Percentiles rank a stretch among this genome's conserved stretches.
These are phyloP conservation scores for Cyclargus thomasi DNA, from an alignment of 1,140 invertebrate genomes.

Conservation along the genomic window DNA sequence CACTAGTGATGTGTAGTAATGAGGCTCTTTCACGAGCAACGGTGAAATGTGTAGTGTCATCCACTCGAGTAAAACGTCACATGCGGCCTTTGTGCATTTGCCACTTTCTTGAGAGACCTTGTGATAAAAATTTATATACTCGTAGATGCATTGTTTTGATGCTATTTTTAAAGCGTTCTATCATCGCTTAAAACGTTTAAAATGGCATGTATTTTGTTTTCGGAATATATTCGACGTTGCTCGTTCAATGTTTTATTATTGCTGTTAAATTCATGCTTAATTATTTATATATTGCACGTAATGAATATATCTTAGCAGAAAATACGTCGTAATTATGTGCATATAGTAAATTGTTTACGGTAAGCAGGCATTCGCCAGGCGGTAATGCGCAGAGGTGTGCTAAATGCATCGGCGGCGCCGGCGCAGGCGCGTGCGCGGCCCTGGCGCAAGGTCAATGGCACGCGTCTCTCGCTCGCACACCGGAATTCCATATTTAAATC, in stretches of 20 bases:
- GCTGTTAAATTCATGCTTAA: neutral
- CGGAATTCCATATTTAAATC: constrained; percentile 75
- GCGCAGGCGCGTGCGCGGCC: constrained; percentile 58
- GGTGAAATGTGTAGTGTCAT: constrained; percentile 44
- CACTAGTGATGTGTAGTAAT: constrained; percentile 41
- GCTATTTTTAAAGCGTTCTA: neutral
- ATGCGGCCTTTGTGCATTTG: constrained; percentile 24
- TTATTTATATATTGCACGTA: too few species aligned
- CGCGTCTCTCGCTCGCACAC: constrained; percentile 70
- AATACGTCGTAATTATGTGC: neutral
- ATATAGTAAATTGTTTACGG: constrained; percentile 9
- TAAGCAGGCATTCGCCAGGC: neutral
- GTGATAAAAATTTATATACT: constrained; percentile 17
- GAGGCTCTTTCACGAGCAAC: constrained; percentile 37
- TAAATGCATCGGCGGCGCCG: constrained; percentile 32
- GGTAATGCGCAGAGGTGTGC: constrained; percentile 10
- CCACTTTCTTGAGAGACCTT: constrained; percentile 17
- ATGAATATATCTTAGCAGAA: too few species aligned
- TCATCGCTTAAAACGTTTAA: too few species aligned
- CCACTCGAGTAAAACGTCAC: constrained; percentile 31
- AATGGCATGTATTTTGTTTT: too few species aligned
- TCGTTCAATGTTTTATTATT: too few species aligned
- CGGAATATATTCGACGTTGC: too few species aligned
- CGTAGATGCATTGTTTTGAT: constrained; percentile 16
- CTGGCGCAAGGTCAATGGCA: constrained; percentile 73